phyloP scores from a whole-genome alignment of 2,797 vertebrate species.

The Alca torda region DNA sequence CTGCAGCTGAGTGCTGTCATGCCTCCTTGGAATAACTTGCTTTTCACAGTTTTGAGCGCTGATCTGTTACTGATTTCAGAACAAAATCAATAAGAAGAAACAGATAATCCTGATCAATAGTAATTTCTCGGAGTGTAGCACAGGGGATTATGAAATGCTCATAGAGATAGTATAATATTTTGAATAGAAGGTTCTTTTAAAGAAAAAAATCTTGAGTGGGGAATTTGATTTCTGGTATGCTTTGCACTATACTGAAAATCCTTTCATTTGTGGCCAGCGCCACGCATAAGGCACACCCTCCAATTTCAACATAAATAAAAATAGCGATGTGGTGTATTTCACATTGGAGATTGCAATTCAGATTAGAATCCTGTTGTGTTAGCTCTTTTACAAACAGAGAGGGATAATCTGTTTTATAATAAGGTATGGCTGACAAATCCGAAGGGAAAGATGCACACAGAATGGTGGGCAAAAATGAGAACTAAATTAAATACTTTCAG shows the following conservation, averaged over 20 bases:
- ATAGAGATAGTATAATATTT: neutral
- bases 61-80: conserved; percentile 6
- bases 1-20: neutral
- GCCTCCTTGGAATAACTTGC: neutral
- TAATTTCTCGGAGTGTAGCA: neutral
- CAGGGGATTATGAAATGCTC: neutral
- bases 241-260: neutral
- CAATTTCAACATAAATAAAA: neutral
- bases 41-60: neutral
- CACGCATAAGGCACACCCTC: neutral
- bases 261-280: neutral
- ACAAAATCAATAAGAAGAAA: neutral
- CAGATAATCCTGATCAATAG: neutral
- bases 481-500: neutral
- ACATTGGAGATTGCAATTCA: neutral
- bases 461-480: neutral
- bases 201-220: neutral
- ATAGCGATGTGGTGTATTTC: neutral
- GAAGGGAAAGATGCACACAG: neutral
- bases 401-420: neutral
- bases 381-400: neutral
- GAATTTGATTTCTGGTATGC: neutral
- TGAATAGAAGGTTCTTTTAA: neutral
- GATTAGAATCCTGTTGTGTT: neutral
- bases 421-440: neutral